Conservation (phyloP, 2,888 invertebrate genomes). For the Coleophora flavipennella region DNA sequence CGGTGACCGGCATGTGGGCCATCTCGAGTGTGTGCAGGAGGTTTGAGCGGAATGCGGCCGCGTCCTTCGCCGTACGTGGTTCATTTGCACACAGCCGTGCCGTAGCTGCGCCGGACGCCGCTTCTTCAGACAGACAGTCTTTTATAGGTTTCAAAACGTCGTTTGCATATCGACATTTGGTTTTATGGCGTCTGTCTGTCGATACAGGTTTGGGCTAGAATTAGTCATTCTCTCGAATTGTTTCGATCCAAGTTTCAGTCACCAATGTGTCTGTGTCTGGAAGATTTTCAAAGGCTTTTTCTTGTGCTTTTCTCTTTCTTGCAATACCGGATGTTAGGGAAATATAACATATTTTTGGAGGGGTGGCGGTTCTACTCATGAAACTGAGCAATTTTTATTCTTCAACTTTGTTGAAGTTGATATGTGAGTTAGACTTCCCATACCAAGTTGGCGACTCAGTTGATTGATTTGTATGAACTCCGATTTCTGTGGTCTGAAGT, state of each 20-base stretch:
- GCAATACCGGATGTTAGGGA: too few species aligned
- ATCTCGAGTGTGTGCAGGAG: constrained; percentile 47
- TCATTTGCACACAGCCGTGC: constrained; percentile 59
- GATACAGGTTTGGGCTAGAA: background rate
- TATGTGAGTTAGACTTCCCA: too few species aligned
- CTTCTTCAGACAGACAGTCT: constrained; percentile 32
- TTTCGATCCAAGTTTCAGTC: background rate
- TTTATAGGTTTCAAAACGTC: constrained; percentile 60
- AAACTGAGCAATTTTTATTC: too few species aligned
- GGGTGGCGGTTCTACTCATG: too few species aligned
- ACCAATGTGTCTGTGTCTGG: background rate
- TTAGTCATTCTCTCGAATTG: background rate
- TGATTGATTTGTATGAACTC: too few species aligned
- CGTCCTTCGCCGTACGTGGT: constrained; percentile 67
- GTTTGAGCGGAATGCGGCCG: constrained; percentile 61
- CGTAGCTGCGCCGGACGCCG: too few species aligned
- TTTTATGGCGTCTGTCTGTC: constrained; percentile 14
- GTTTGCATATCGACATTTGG: constrained; percentile 34
- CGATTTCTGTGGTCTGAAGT: too few species aligned
- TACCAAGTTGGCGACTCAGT: too few species aligned
- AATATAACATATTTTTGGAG: too few species aligned
- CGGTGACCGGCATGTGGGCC: constrained; percentile 61
- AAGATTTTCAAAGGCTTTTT: too few species aligned
- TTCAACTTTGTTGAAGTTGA: too few species aligned
- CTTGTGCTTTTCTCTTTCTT: too few species aligned